Evolutionary conservation across 92 coral and sea anemone genomes (phyloP), one percentile per base, ranked within the genome.

Genomic region (Ricordea florida): DNA sequence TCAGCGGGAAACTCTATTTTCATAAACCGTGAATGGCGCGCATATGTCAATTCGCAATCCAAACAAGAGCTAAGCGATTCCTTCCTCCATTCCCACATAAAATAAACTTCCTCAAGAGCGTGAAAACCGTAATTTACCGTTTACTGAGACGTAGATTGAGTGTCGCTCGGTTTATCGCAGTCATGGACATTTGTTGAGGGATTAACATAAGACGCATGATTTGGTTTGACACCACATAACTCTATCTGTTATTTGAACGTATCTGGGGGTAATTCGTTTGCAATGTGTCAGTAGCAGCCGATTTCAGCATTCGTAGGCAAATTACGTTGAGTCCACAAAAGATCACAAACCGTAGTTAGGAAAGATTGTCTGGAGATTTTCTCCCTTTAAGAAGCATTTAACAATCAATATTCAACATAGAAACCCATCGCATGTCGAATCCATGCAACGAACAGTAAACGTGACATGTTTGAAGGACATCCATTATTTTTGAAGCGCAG

Each of bases 281-380:
- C 78, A 85, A 86, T 84, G 51, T 79, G 83, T 49, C 86, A 79
- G 38, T 80, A 66, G 49, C 58, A 83, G 77, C 31, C 22, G 4
- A 27, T 32, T 31, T 14, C 1, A 48, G 48, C 65, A 32, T 22
- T 27, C 3, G 17, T 14, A 40, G 30, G 31, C 18, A 38, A 51
- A 26, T 56, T 36, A 15, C 7, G 13, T 55, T 40, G 30, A 51
- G 35, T 55, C 17, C 13, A 26, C 14, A 52, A 70, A 3, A 15
- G 28, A 38, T 34, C 38, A 27, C 51, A 16, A 27, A 53, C 23
- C 28, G 18, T 53, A 6, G 15, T 27, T 5, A 17, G 30, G 13
- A n/a, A n/a, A n/a, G n/a, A n/a, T n/a, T n/a, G n/a, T n/a, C n/a
- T n/a, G n/a, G n/a, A n/a, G n/a, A n/a, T n/a, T n/a, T n/a, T n/a